A percentile compares a stretch with the other conserved stretches of the same genome.
Evolutionary conservation across 1,140 invertebrate genomes (phyloP).

Genomic region (Latrodectus geometricus): DNA sequence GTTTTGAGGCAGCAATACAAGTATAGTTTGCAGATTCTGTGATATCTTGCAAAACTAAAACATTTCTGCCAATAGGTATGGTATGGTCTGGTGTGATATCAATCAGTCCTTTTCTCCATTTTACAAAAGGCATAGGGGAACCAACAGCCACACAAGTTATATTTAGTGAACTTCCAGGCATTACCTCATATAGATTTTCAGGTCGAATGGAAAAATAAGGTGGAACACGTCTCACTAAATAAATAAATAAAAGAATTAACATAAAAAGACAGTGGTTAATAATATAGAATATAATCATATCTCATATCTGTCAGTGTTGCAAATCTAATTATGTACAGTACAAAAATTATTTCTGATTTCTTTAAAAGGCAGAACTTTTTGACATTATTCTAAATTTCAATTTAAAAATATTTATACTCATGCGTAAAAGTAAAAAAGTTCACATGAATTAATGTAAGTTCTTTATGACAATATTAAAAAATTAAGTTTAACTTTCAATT

Average conservation of each 20-base stretch:
- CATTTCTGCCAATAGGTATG: constrained; percentile 76
- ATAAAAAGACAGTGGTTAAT: background rate
- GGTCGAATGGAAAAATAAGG: constrained; percentile 95
- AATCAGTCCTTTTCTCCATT: constrained; percentile 85
- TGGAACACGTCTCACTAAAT: constrained; percentile 74
- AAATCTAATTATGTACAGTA: too few species aligned
- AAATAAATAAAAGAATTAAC: background rate
- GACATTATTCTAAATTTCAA: too few species aligned
- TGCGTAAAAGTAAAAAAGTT: too few species aligned
- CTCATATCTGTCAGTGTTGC: too few species aligned
- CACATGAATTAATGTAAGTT: too few species aligned
- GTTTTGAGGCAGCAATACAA: constrained; percentile 91
- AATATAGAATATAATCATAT: too few species aligned
- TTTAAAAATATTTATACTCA: too few species aligned
- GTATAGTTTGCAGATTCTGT: constrained; percentile 93
- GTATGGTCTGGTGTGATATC: constrained; percentile 74
- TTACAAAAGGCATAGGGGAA: constrained; percentile 96
- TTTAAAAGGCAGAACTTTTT: too few species aligned
- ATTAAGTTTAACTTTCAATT: too few species aligned
- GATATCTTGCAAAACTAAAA: constrained; percentile 87
- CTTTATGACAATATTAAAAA: too few species aligned
- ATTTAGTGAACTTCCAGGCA: constrained; percentile 88
- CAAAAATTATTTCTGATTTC: too few species aligned
- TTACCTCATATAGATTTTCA: constrained; percentile 84
- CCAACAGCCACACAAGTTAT: constrained; percentile 97